Base-by-base conservation (phyloP, 2,113 vertebrate species). In the Uropsilus gracilis region DNA sequence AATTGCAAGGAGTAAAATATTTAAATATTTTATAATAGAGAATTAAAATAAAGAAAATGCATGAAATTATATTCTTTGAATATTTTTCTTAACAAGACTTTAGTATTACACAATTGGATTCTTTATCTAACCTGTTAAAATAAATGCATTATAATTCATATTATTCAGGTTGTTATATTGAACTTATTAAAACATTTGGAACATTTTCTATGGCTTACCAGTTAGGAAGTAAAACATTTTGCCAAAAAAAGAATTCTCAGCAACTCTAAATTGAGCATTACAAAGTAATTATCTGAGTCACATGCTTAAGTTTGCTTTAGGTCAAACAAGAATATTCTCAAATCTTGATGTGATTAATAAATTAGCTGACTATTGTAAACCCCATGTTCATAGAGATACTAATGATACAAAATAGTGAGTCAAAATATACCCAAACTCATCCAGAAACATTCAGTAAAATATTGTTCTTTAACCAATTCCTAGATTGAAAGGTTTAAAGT, bases 1-100 rank as follows among this genome's bases (percentile, higher is more conserved):
- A 39, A 61, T n/a, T 77, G 73, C 64, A n/a, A n/a, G 42, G 14
- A 69, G 69, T 59, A 78, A 69, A 77, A 86, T 48, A 86, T 59
- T 86, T 77, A 78, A 92, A 48, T 9, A 69, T 86, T 48, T 68
- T 46, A 78, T 59, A 78, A 37, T 28, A 69, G 28, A 20, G 20
- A 76, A 75, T 22, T n/a, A 34, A 86, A 61, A 84, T 71, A 71
- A 34, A 63, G 42, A 61, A 53, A 78, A 90, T 42, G 12, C 30
- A 77, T 50, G 73, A 81, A 20, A 32, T 53, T 72, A 80, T 53
- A 64, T 55, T 39, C 78, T 84, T 71, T 63, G 34, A 66, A 17
- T 71, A 42, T 85, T 91, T 90, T 81, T 91, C 75, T 81, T n/a
- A 46, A 59, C 57, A 73, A 86, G 7, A 86, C 46, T 80, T 77